Base-by-base conservation (phyloP, 2,888 invertebrate species). In the Trisateles emortualis region DNA sequence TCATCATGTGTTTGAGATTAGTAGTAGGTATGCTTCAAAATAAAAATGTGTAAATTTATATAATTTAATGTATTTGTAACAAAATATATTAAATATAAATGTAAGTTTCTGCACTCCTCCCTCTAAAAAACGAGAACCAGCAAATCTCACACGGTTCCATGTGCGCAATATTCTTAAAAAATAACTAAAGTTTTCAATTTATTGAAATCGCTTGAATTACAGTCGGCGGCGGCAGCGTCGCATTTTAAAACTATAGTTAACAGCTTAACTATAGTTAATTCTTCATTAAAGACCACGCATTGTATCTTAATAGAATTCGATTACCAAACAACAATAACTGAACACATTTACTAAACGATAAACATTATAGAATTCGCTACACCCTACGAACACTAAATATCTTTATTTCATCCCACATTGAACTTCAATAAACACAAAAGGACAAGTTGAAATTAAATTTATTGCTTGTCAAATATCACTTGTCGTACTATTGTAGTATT, bases 381-480 rank as follows among this genome's bases (percentile, higher is more conserved):
- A 67, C 86, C 80, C 80, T 75, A 78, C n/a, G 68, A 59, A 56
- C 46, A 64, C 64, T 78, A 79, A 81, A 84, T 75, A 76, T 83
- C 80, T 81, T 81, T 68, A 88, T 90, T 87, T 86, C 83, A 84
- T 78, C 76, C 79, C 69, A 81, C 86, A 87, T 86, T 84, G 79
- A 83, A 76, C 81, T 84, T 79, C 82, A 86, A 84, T 83, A 75
- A 80, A 83, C 81, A 88, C 86, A 88, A 83, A 78, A 71, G 62
- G 48, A 78, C 61, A 55, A 72, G 75, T 79, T 74, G 68, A 83
- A 88, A 90, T 88, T 83, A 74, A 89, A 91, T 92, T 91, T 90
- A 90, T 90, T 81, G 83, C 86, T 84, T 90, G 90, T 89, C 88
- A 90, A 86, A 88, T 85, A 82, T 78, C 88, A 90, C 88, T 90